Evolutionary conservation across 2,797 vertebrate species (phyloP).

Genomic region (Melanotaenia maccullochi): DNA sequence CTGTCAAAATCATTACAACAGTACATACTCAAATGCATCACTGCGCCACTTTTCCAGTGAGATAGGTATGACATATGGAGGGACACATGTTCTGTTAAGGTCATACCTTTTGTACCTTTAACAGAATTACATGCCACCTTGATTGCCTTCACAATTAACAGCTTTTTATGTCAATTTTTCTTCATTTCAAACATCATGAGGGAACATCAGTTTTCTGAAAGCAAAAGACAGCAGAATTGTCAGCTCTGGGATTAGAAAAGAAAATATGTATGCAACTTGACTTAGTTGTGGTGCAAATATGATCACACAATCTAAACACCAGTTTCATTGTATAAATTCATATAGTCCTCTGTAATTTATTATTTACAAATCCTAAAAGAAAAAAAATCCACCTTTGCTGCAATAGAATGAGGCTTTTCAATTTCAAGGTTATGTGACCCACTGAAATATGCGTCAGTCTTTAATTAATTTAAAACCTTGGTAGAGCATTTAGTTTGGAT

Average conservation of each 20-base stretch:
- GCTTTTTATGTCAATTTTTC: constrained; percentile 25
- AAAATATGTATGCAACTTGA: constrained; percentile 17
- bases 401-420: background rate
- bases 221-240: background rate
- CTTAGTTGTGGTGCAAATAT: background rate
- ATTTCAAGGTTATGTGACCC: background rate
- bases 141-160: constrained; percentile 54
- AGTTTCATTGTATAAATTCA: background rate
- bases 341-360: background rate
- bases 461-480: background rate
- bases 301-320: background rate
- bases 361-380: background rate
- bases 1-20: constrained; percentile 61
- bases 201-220: constrained; percentile 18
- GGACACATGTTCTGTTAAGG: constrained; percentile 38
- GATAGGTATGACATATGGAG: constrained; percentile 50
- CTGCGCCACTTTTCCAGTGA: constrained; percentile 41
- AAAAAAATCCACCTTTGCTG: background rate
- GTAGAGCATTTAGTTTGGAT: background rate
- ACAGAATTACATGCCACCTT: constrained; percentile 27
- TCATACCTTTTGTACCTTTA: constrained; percentile 35
- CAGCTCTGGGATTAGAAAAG: constrained; percentile 10
- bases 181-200: constrained; percentile 23
- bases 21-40: constrained; percentile 38
- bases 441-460: background rate